Evolutionary conservation across 2,888 invertebrate genomes (phyloP), one percentile per base, ranked within the genome.

Genomic region (Elegia similella): DNA sequence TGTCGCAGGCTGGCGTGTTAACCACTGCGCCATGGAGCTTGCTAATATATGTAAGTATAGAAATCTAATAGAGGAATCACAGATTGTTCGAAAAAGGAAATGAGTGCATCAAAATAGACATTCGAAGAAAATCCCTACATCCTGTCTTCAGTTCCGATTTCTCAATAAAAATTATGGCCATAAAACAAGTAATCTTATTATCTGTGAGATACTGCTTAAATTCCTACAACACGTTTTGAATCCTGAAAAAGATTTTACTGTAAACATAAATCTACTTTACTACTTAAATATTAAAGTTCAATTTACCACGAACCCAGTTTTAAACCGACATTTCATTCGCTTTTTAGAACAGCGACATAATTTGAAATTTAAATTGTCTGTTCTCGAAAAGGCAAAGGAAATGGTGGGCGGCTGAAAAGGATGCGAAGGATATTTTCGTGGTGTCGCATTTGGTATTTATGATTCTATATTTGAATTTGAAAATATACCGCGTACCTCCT

Each of bases 381-480:
- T 46, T 46, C 46, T 46, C 46, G 46, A 46, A 46, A 46, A 46
- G 46, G 46, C 46, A 23, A 12, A 46, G 46, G 46, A 46, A 46
- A 46, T 17, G 46, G 43, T 16, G 13, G 13, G 15, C 15, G 8
- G 8, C 16, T 43, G 15, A 46, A 17, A 17, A 17, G 23, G 12
- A 46, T 23, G 10, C 17, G 46, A 46, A 12, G n/a, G 8, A 44
- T 46, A 46, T 23, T 17, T 23, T 23, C 23, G 16, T 23, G 10
- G 10, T 17, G 17, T 38, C 12, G 2, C 3, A 5, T 38, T 8
- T 2, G 38, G 8, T 7, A 2, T 34, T 7, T 34, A 2, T 34
- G 10, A 12, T 34, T 34, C 10, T 10, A 3, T 7, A 10, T 34
- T 34, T 34, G 34, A 23, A 23, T 23, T 23, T 23, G 23, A 23